Base-by-base conservation (phyloP, 2,888 invertebrate genomes). In the Periphyllus acericola region DNA sequence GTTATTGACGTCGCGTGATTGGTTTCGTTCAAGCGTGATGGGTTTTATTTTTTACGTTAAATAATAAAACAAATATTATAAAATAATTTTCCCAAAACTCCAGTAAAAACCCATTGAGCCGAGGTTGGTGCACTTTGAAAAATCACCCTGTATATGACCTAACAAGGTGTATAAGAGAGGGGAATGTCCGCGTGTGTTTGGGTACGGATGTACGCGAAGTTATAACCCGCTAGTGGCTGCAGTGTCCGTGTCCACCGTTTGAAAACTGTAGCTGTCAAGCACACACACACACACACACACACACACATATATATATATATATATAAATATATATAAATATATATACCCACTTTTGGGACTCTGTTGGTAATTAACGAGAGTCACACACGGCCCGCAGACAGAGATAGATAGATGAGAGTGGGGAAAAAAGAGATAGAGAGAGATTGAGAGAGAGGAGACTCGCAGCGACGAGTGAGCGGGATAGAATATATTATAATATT, bases 181-280 rank as follows among this genome's bases (percentile, higher is more conserved):
- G 71, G 68, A 9, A 14, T 68, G 68, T 68, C 11, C 9, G 29
- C n/a, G 68, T 68, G 68, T 71, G 60, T 81, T 68, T 9, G 66
- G 36, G 21, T 68, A 68, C 36, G 66, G 80, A 68, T 81, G 80
- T 68, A 21, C 46, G n/a, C 14, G 60, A 82, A 71, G 32, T 29
- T 71, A 71, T 32, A 71, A 71, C 29, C 71, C n/a, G 52, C 32
- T 25, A 46, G 29, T 55, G n/a, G 52, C 9, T 9, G 68, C 52
- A n/a, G 8, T 36, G 74, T 83, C 36, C 74, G 46, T 68, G 76
- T 78, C 46, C 84, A 40, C 76, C n/a, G 76, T 84, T 17, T 76
- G 68, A 78, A 85, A 68, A 78, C 84, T 46, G 68, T 75, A 46
- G 68, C 84, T 85, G 84, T 85, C 84, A 85, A 78, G 68, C 46